phyloP scores from a whole-genome alignment of 92 coral and sea anemone species.

The Porites evermanni region DNA sequence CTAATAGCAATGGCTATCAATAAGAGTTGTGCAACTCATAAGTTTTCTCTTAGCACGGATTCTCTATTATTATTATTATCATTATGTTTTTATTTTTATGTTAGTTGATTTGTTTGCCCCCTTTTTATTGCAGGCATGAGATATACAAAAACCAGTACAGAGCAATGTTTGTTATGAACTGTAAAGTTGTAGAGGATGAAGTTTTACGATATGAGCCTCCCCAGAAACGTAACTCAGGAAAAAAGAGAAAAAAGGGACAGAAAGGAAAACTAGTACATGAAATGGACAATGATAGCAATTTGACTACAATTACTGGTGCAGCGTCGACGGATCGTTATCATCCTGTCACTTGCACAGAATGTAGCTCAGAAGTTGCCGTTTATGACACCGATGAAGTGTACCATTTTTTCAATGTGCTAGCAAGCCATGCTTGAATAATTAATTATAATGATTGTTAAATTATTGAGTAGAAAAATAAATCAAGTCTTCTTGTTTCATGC shows the following conservation, averaged over 20 bases:
- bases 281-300: conserved; percentile 14
- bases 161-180: conserved; percentile 99
- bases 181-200: conserved; percentile 83
- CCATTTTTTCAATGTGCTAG: conserved; percentile 92
- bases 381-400: conserved; percentile 93
- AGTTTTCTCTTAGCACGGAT: too few relatives aligned
- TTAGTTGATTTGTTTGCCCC: too few relatives aligned
- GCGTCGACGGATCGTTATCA: conserved; percentile 71
- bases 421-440: conserved; percentile 81
- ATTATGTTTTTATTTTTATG: too few relatives aligned
- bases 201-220: conserved; percentile 79
- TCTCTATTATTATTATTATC: too few relatives aligned
- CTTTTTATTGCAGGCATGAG: conserved; percentile 76
- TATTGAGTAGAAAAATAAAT: neutral
- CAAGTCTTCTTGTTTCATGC: neutral
- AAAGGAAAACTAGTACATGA: conserved; percentile 76
- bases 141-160: conserved; percentile 92
- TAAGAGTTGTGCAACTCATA: too few relatives aligned
- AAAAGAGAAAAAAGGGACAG: conserved; percentile 67
- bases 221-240: conserved; percentile 67
- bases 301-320: conserved; percentile 21
- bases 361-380: conserved; percentile 96
- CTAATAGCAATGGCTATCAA: too few relatives aligned
- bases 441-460: neutral
- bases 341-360: conserved; percentile 91